Conservation (phyloP, 2,797 vertebrate genomes). For the Erethizon dorsatum region DNA sequence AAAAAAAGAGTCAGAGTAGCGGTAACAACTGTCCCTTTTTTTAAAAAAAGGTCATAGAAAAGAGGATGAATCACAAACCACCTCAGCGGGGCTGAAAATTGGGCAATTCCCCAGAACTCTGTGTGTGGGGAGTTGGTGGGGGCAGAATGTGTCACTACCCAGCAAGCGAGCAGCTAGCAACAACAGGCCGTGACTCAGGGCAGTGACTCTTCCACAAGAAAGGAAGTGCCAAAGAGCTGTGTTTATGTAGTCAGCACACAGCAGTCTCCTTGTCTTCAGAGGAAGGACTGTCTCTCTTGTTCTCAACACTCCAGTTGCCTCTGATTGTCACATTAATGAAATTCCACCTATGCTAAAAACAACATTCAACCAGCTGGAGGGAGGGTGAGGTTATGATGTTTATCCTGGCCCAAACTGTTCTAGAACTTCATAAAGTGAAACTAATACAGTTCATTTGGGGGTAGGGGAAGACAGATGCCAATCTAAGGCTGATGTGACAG, state of each 20-base stretch:
- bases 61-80: constrained; percentile 67
- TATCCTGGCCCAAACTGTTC: not conserved
- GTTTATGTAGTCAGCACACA: not conserved
- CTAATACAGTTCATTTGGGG: not conserved
- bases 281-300: not conserved
- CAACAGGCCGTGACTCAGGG: constrained; percentile 45
- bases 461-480: not conserved
- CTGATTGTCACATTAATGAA: not conserved
- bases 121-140: not conserved
- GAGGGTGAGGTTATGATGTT: not conserved
- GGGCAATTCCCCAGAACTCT: constrained; percentile 75
- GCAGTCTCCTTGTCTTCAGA: not conserved
- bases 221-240: constrained; percentile 33
- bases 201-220: not conserved
- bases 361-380: not conserved
- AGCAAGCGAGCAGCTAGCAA: constrained; percentile 61
- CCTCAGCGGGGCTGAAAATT: constrained; percentile 52
- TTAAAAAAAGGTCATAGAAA: constrained; percentile 64
- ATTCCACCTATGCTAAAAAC: not conserved
- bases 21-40: constrained; percentile 7
- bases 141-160: not conserved
- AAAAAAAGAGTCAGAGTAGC: constrained; percentile 36
- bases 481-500: not conserved
- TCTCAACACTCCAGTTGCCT: not conserved
- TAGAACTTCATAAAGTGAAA: not conserved